Conservation (phyloP, 2,797 vertebrate genomes). For the Psittacula echo region DNA sequence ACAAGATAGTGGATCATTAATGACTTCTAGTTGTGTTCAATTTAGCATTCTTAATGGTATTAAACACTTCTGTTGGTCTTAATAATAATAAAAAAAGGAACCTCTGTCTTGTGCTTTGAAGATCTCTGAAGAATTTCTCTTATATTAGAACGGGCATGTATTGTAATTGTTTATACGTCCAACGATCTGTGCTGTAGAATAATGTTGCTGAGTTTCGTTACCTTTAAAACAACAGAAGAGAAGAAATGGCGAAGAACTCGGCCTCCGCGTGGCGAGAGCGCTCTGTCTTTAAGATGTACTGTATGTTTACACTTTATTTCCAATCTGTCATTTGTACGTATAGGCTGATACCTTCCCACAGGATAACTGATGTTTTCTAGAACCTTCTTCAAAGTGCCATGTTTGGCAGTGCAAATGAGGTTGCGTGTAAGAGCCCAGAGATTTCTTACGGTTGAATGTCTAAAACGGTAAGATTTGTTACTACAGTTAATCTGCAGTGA, state of each 20-base stretch:
- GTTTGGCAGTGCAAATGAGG: constrained; percentile 81
- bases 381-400: constrained; percentile 79
- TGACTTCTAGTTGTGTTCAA: constrained; percentile 76
- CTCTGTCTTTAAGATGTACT: constrained; percentile 78
- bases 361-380: constrained; percentile 79
- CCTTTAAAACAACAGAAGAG: constrained; percentile 60
- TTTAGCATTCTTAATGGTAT: constrained; percentile 80
- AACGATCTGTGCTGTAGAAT: constrained; percentile 79
- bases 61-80: constrained; percentile 81
- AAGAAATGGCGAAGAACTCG: constrained; percentile 69
- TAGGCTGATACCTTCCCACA: constrained; percentile 67
- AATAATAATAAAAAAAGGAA: constrained; percentile 75
- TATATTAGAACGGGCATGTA: constrained; percentile 81
- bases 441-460: constrained; percentile 83
- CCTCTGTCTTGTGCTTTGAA: constrained; percentile 81
- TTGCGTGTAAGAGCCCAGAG: constrained; percentile 80
- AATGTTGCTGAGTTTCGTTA: constrained; percentile 72
- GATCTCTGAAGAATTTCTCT: constrained; percentile 79
- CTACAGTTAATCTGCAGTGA: constrained; percentile 73
- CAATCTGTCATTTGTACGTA: constrained; percentile 69
- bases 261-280: constrained; percentile 72
- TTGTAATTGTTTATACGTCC: constrained; percentile 80
- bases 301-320: constrained; percentile 81
- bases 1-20: constrained; percentile 79
- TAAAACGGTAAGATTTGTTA: constrained; percentile 77